These are phyloP conservation scores for Hybognathus amarus DNA, from an alignment of 2,797 vertebrate species.

Conservation along the genomic window DNA sequence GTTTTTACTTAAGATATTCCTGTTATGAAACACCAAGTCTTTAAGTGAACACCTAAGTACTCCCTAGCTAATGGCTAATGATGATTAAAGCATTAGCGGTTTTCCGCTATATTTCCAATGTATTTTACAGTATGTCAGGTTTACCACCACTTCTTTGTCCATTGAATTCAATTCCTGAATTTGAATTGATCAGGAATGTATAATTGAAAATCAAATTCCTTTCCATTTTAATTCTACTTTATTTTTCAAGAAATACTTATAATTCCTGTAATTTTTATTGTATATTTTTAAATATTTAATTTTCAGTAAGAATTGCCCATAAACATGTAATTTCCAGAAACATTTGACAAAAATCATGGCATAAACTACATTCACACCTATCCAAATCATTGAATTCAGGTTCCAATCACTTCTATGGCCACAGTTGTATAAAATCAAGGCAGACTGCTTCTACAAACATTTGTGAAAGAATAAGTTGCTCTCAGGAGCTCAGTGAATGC, in stretches of 20 bases:
- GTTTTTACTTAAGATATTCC: conserved; percentile 34
- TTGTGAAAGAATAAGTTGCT: too few relatives aligned
- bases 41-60: conserved; percentile 4
- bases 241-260: neutral
- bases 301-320: neutral
- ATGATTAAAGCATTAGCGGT: conserved; percentile 25
- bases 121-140: conserved; percentile 1
- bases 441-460: too few relatives aligned
- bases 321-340: conserved; percentile 4
- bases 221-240: too few relatives aligned
- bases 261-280: neutral
- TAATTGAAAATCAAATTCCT: neutral
- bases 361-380: too few relatives aligned
- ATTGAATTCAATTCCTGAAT: neutral
- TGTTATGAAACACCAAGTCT: conserved; percentile 16
- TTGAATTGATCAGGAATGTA: neutral
- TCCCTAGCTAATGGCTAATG: conserved; percentile 33
- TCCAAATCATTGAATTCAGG: too few relatives aligned
- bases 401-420: too few relatives aligned
- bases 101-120: neutral
- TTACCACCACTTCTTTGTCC: neutral
- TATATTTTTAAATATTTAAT: neutral
- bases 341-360: neutral
- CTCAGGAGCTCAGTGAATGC: too few relatives aligned
- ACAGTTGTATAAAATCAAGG: too few relatives aligned